A percentile compares a stretch with the other conserved stretches of the same genome.
These are phyloP conservation scores for Tetranychus urticae DNA, from an alignment of 1,140 invertebrate genomes.

Conservation along the genomic window DNA sequence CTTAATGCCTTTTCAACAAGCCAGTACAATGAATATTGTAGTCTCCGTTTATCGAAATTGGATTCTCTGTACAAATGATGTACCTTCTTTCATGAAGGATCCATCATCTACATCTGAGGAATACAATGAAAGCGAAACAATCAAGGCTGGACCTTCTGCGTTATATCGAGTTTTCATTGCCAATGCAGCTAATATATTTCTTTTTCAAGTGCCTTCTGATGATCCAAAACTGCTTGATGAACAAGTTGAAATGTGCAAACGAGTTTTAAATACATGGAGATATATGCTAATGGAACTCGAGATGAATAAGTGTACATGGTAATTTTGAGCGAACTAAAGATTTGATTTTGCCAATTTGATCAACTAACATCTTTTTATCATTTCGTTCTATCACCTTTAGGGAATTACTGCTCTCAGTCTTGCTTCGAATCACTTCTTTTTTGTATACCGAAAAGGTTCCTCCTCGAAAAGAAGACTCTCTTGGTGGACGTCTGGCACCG, in stretches of 20 bases:
- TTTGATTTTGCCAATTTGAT: not conserved
- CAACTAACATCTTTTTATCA: constrained; percentile 1
- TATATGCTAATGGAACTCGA: constrained; percentile 90
- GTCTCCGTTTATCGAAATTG: constrained; percentile 88
- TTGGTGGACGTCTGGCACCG: constrained; percentile 59
- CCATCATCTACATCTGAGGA: constrained; percentile 1
- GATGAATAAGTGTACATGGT: constrained; percentile 79
- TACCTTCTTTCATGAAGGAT: constrained; percentile 12
- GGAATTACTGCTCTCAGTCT: constrained; percentile 60
- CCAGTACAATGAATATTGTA: constrained; percentile 58
- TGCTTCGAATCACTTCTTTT: constrained; percentile 74
- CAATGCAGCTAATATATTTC: constrained; percentile 81
- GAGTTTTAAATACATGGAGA: constrained; percentile 83
- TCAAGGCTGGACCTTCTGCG: constrained; percentile 37
- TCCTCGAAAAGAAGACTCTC: constrained; percentile 42
- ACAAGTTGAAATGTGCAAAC: constrained; percentile 73
- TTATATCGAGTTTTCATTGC: constrained; percentile 79
- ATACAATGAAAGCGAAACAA: constrained; percentile 7
- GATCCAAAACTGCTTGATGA: constrained; percentile 39
- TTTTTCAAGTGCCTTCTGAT: constrained; percentile 36
- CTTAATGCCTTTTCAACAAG: constrained; percentile 57
- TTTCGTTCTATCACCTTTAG: constrained; percentile 21
- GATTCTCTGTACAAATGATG: constrained; percentile 50
- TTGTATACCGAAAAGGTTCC: constrained; percentile 51
- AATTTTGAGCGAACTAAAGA: constrained; percentile 12